Conservation (phyloP, 1,140 invertebrate species). For the Lordiphosa mommai region DNA sequence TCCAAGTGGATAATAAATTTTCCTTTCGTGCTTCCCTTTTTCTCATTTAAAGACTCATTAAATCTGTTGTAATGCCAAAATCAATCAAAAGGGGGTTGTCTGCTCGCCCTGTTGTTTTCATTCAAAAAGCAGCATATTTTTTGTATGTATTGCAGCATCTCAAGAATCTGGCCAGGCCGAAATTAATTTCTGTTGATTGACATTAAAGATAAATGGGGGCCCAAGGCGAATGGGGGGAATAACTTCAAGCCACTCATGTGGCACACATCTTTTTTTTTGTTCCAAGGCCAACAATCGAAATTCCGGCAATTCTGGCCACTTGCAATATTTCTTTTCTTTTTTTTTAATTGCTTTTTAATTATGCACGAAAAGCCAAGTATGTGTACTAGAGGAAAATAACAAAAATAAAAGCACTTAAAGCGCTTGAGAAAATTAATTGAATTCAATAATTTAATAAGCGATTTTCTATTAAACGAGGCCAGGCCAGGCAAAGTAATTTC, state of each 20-base stretch:
- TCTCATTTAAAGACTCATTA: slow-evolving; percentile 31
- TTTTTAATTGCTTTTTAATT: slow-evolving; percentile 65
- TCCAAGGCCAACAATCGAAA: too few species aligned
- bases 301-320: slow-evolving; percentile 2
- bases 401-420: slow-evolving; percentile 27
- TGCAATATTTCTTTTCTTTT: slow-evolving; percentile 43
- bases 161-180: slow-evolving; percentile 7
- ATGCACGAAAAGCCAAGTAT: slow-evolving; percentile 38
- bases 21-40: too few species aligned
- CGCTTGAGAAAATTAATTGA: slow-evolving; percentile 48
- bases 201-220: slow-evolving; percentile 31
- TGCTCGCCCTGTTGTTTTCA: neutral
- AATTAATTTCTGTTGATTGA: slow-evolving; percentile 51
- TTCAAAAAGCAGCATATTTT: neutral
- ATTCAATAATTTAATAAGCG: slow-evolving; percentile 54
- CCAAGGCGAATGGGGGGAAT: neutral
- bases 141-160: neutral
- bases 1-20: neutral
- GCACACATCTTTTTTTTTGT: slow-evolving; percentile 2
- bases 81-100: slow-evolving; percentile 9
- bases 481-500: slow-evolving; percentile 27
- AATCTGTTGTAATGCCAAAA: slow-evolving; percentile 31
- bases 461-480: slow-evolving; percentile 17
- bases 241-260: slow-evolving; percentile 1
- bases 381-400: slow-evolving; percentile 11